Evolutionary conservation across 2,113 vertebrate genomes (phyloP).

Genomic region (crab-eating macaque (Macaca fascicularis)): DNA sequence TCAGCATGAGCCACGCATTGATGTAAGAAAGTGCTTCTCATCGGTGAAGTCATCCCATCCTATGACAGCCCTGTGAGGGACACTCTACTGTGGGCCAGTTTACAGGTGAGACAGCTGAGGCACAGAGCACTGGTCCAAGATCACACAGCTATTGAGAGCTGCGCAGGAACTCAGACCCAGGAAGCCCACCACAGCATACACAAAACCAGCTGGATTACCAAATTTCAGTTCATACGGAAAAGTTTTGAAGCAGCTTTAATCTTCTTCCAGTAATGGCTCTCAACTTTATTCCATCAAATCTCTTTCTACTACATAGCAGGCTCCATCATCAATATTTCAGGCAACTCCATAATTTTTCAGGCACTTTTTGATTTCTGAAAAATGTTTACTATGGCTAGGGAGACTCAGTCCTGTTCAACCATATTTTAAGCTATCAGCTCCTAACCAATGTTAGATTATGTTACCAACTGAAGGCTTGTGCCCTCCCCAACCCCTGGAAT

Average conservation of each 20-base stretch:
- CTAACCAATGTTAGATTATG: neutral
- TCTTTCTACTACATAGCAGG: neutral
- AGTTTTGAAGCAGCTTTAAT: neutral
- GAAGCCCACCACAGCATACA: neutral
- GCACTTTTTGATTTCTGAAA: neutral
- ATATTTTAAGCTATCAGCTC: neutral
- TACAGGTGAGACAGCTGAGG: neutral
- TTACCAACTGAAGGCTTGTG: neutral
- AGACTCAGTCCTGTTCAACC: neutral
- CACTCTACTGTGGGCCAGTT: neutral
- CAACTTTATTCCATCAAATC: neutral
- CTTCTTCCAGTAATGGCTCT: neutral
- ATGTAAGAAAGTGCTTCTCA: neutral
- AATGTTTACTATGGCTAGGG: neutral
- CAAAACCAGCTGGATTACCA: neutral
- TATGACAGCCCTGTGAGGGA: neutral
- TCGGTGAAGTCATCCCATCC: neutral
- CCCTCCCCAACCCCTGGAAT: neutral
- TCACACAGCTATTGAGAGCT: neutral
- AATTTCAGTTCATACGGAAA: fast-evolving
- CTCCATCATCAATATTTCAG: neutral
- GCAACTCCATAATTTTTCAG: neutral
- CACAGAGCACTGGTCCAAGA: neutral
- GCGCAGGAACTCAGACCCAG: neutral
- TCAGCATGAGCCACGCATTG: neutral